A percentile compares a stretch with the other conserved stretches of the same genome.
Evolutionary conservation across 1,140 invertebrate genomes (phyloP).

Genomic region (Cotesia chilonis): DNA sequence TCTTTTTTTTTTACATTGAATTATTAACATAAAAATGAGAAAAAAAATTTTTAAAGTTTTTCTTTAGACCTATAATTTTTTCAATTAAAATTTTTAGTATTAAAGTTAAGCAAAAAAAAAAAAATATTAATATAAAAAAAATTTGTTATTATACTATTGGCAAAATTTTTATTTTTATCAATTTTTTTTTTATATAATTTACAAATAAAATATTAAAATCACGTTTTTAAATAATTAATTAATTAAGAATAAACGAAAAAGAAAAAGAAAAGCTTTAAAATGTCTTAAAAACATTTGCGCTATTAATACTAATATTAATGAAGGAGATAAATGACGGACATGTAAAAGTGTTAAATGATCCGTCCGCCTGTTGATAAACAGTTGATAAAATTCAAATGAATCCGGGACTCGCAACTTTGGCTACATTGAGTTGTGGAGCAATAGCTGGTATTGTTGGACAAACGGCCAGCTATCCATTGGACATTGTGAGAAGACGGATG

Average conservation of each 20-base stretch:
- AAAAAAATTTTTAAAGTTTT: conserved; percentile 8
- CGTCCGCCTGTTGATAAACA: conserved; percentile 43
- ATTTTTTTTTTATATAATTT: no score
- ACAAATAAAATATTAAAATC: no score
- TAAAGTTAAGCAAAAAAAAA: no score
- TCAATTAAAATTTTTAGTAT: background rate
- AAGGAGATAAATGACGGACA: conserved; percentile 9
- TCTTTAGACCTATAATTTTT: background rate
- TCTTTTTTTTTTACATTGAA: no score
- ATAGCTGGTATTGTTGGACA: conserved; percentile 94
- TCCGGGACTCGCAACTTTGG: conserved; percentile 64
- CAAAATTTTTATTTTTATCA: no score
- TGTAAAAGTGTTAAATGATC: conserved; percentile 26
- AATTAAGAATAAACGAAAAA: conserved; percentile 6
- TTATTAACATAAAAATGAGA: no score
- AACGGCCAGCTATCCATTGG: conserved; percentile 93
- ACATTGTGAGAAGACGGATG: conserved; percentile 89
- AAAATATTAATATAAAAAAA: no score
- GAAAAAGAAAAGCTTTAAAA: no score
- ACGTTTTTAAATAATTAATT: background rate
- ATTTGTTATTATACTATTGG: no score
- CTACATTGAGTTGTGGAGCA: conserved; percentile 85
- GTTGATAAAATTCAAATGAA: conserved; percentile 54
- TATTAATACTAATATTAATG: conserved; percentile 10
- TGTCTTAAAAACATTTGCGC: no score